Evolutionary conservation across 2,888 invertebrate species (phyloP), one percentile per base, ranked within the genome.

Genomic region (Phyllotreta striolata): DNA sequence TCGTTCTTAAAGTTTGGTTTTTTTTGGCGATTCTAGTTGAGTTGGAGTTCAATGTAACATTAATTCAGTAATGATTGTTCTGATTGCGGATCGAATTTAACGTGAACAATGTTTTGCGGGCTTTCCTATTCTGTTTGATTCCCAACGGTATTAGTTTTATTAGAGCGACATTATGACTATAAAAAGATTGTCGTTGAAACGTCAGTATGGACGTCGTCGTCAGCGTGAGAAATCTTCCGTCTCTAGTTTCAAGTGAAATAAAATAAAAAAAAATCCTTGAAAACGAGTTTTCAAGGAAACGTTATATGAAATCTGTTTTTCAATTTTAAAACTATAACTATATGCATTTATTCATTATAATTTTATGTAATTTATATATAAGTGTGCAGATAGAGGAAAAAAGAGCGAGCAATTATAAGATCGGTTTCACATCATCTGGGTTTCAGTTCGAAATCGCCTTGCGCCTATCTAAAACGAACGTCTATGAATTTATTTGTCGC

Each of bases 401-500:
- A 34, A 34, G 49, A 49, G 47, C 47, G 6, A 6, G 47, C 34
- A 47, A 13, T 47, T 24, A 24, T 47, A 14, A 49, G 35, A 6
- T 9, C 3, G 34, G 6, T 49, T 49, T 35, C 49, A 35, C 35
- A 10, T 49, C 47, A 14, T 47, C 47, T 47, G 9, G 5, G 13
- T n/a, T 47, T 10, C 44, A 14, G 34, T 6, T 34, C 12, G 10
- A n/a, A 10, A 6, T 49, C 37, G 4, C 9, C 35, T 49, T 35
- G n/a, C 10, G 9, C 49, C 49, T 47, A 49, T 10, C 49, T 49
- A 12, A 14, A 52, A 38, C 38, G 52, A 38, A 52, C 60, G 60
- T 34, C 60, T 60, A 60, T 60, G 58, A 54, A 47, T 63, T 49
- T 52, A 57, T 63, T 57, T 44, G 47, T 55, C 55, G 59, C 58